A percentile compares a stretch with the other conserved stretches of the same genome.
phyloP scores from a whole-genome alignment of 53 echinoderm and acorn worm species.

The Stichopus horrens region DNA sequence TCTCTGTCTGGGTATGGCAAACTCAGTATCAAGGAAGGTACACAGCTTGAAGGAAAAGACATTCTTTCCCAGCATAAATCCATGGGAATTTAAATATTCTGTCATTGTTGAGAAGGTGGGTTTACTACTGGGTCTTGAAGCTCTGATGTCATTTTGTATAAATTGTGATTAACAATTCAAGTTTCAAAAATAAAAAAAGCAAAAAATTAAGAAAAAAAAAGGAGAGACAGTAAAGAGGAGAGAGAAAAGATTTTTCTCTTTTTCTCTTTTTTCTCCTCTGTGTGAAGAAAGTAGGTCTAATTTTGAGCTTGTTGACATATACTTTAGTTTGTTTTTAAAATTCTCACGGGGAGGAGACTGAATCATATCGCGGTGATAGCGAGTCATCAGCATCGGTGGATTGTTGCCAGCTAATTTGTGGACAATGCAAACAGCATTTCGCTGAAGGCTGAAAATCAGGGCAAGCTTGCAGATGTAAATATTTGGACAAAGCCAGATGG shows the following conservation, averaged over 20 bases:
- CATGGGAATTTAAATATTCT: too few species aligned
- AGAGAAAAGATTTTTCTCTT: too few species aligned
- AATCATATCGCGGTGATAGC: not conserved
- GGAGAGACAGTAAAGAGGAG: too few species aligned
- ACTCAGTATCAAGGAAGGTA: too few species aligned
- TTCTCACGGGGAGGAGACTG: not conserved
- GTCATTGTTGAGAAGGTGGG: not conserved
- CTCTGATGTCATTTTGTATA: not conserved
- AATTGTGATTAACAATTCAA: not conserved
- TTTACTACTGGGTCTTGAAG: not conserved
- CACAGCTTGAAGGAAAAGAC: too few species aligned
- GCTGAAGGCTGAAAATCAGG: not conserved
- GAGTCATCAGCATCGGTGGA: not conserved
- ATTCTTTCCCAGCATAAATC: too few species aligned
- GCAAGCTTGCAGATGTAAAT: constrained; percentile 14
- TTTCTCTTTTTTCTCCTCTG: not conserved
- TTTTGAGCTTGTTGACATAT: not conserved
- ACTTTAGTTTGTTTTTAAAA: not conserved
- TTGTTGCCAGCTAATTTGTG: not conserved
- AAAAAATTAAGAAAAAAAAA: not conserved
- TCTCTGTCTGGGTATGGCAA: too few species aligned
- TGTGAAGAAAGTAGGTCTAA: not conserved
- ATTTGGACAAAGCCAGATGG: constrained; percentile 35
- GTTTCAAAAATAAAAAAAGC: not conserved
- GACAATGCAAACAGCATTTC: constrained; percentile 8